These are phyloP conservation scores for Fregata magnificens DNA, from an alignment of 2,113 vertebrate species.

Conservation along the genomic window DNA sequence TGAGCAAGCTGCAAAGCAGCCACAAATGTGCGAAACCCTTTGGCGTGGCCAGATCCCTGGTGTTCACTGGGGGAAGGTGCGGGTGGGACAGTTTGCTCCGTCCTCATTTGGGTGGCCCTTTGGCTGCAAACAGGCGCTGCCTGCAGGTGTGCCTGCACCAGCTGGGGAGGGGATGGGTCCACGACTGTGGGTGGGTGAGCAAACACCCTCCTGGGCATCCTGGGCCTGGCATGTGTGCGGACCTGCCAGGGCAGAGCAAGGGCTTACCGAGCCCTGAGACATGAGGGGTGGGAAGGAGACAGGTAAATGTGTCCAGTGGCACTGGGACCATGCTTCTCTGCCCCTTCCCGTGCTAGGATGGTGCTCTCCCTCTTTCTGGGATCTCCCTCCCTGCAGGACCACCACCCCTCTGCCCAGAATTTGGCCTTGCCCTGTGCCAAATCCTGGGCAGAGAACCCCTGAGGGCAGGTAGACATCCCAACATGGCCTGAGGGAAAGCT, in stretches of 20 bases:
- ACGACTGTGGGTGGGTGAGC: fast-evolving
- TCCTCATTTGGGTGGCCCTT: neutral
- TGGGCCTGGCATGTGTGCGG: neutral
- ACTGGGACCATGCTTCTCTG: neutral
- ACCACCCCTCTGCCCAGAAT: neutral
- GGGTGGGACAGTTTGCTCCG: neutral
- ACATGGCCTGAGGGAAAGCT: neutral
- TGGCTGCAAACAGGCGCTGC: neutral
- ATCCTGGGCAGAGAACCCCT: neutral
- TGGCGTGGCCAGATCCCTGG: neutral
- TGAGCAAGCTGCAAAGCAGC: neutral
- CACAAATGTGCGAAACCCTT: neutral
- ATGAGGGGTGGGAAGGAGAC: fast-evolving
- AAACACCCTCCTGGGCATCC: neutral
- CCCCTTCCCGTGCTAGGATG: fast-evolving
- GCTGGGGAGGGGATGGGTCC: neutral
- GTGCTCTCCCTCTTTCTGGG: neutral
- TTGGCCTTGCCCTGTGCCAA: neutral
- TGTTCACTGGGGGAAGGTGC: fast-evolving
- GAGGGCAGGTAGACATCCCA: neutral
- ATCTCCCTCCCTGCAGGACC: neutral
- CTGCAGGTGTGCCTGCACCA: too few relatives aligned
- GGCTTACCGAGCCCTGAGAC: neutral
- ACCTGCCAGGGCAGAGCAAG: neutral
- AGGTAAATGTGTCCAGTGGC: neutral